Conservation (phyloP, 2,888 invertebrate species). For the Pasiphila rectangulata region DNA sequence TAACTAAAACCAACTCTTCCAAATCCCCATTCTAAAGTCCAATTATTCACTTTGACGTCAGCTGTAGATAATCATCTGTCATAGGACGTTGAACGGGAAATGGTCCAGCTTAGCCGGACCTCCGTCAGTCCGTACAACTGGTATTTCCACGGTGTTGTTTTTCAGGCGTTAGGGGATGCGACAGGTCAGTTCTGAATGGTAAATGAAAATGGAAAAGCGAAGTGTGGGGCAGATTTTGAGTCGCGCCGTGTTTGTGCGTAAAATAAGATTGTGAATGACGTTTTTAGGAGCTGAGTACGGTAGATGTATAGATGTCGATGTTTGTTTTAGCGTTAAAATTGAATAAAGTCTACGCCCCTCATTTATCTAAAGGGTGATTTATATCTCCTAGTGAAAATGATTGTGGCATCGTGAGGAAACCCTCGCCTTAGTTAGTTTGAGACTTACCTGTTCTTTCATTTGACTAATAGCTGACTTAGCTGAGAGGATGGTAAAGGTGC, state of each 20-base stretch:
- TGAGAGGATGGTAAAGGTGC: too few species aligned
- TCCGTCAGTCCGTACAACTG: conserved; percentile 39
- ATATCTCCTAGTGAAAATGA: too few species aligned
- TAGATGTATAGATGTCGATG: conserved; percentile 43
- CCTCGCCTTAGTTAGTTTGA: too few species aligned
- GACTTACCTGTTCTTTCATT: too few species aligned
- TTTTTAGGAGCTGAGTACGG: conserved; percentile 43
- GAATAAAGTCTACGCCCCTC: conserved; percentile 8
- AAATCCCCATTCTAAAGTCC: conserved; percentile 65
- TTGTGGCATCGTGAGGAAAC: too few species aligned
- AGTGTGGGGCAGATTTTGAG: conserved; percentile 62
- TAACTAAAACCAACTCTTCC: conserved; percentile 46
- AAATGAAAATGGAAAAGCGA: conserved; percentile 56
- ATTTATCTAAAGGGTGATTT: conserved; percentile 1
- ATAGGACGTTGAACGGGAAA: conserved; percentile 62
- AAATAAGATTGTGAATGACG: conserved; percentile 65
- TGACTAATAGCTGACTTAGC: too few species aligned
- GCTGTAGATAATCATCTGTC: conserved; percentile 79
- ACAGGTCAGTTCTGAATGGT: conserved; percentile 40
- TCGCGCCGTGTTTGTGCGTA: conserved; percentile 62
- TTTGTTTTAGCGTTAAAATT: conserved; percentile 25
- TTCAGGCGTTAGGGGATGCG: conserved; percentile 28
- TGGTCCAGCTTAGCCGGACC: conserved; percentile 52
- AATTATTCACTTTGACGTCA: conserved; percentile 79
- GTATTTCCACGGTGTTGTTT: conserved; percentile 32